Percentiles rank a stretch among this genome's conserved stretches.
Evolutionary conservation across 2,113 vertebrate species (phyloP).

Genomic region (Oplegnathus fasciatus): DNA sequence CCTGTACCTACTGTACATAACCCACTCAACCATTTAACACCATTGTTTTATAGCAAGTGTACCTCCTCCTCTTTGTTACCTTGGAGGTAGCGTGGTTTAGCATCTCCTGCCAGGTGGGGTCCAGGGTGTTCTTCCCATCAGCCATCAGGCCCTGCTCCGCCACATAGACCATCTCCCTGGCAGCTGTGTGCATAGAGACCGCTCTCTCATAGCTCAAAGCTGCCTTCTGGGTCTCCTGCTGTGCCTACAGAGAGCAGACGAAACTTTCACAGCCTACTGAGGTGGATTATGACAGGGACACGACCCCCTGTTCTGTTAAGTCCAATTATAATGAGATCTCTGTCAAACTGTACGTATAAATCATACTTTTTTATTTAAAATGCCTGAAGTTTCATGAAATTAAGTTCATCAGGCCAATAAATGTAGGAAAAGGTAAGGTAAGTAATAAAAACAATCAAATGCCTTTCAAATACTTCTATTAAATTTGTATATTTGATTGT

Average conservation of each 20-base stretch:
- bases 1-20: neutral
- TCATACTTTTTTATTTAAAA: neutral
- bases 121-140: conserved; percentile 91
- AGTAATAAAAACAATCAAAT: neutral
- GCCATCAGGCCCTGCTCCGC: conserved; percentile 95
- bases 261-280: conserved; percentile 25
- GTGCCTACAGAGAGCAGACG: conserved; percentile 84
- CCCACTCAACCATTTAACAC: neutral
- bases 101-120: conserved; percentile 98
- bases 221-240: conserved; percentile 96
- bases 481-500: neutral
- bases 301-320: neutral
- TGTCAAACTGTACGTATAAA: neutral
- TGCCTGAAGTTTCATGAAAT: neutral
- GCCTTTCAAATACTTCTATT: neutral
- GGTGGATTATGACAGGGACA: neutral
- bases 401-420: neutral
- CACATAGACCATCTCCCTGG: conserved; percentile 97
- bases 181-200: conserved; percentile 95
- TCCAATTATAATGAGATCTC: neutral
- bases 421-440: neutral
- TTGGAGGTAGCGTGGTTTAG: conserved; percentile 96
- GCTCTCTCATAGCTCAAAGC: conserved; percentile 93
- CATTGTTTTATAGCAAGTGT: neutral
- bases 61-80: conserved; percentile 74